These are phyloP conservation scores for Drosophila mercatorum DNA, from an alignment of 2,888 invertebrate species.

Conservation along the genomic window DNA sequence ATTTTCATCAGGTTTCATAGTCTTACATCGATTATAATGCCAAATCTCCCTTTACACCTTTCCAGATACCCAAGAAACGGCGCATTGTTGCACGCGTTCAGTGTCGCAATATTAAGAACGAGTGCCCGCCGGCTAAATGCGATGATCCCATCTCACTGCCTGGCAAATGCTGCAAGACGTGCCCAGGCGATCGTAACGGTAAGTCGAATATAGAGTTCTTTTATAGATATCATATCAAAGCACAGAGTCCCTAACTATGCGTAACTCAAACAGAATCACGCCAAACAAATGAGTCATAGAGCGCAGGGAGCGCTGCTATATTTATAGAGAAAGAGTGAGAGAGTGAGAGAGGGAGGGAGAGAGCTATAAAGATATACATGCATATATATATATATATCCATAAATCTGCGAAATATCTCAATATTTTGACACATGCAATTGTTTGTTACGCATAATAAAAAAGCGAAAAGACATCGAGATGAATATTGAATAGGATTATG, in stretches of 20 bases:
- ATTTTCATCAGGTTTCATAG: not conserved
- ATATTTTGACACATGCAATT: conserved; percentile 77
- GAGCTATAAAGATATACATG: not conserved
- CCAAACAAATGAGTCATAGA: conserved; percentile 55
- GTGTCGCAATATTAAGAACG: conserved; percentile 95
- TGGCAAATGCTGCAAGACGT: conserved; percentile 96
- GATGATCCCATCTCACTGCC: conserved; percentile 93
- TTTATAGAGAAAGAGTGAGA: not conserved
- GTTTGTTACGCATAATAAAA: conserved; percentile 59
- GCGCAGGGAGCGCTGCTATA: conserved; percentile 3
- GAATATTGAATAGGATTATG: conserved; percentile 44
- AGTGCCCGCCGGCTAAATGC: conserved; percentile 95
- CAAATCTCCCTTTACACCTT: conserved; percentile 56
- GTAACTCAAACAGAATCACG: conserved; percentile 30
- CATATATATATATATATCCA: conserved; percentile 7
- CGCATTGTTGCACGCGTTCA: conserved; percentile 94
- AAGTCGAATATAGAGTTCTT: conserved; percentile 83
- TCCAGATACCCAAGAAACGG: conserved; percentile 94
- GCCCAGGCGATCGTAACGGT: conserved; percentile 92
- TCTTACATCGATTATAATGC: not conserved
- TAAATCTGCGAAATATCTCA: conserved; percentile 66
- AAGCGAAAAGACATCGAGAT: conserved; percentile 10
- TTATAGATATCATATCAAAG: conserved; percentile 1
- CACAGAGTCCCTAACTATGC: not conserved
- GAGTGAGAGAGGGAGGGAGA: not conserved